phyloP scores from a whole-genome alignment of 2,797 vertebrate genomes.

The Microctenopoma stevenorrisi region DNA sequence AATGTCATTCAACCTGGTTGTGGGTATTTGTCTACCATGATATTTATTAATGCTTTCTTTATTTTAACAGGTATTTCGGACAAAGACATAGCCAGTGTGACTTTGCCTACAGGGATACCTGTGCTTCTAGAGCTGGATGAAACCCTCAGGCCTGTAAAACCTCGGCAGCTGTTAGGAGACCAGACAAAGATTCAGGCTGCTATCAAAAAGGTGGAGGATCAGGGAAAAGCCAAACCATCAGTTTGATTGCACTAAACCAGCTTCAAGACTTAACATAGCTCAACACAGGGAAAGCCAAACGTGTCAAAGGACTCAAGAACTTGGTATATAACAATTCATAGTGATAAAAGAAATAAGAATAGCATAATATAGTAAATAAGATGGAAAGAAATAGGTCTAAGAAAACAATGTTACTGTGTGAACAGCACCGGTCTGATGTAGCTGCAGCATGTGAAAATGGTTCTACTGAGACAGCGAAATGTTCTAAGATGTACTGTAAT shows the following conservation, averaged over 20 bases:
- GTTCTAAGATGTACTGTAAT: slow-evolving; percentile 38
- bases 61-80: slow-evolving; percentile 90
- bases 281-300: slow-evolving; percentile 19
- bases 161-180: slow-evolving; percentile 92
- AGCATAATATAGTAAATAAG: slow-evolving; percentile 14
- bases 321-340: neutral
- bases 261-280: slow-evolving; percentile 11
- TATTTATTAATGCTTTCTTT: slow-evolving; percentile 5
- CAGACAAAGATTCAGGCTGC: slow-evolving; percentile 93
- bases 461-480: neutral
- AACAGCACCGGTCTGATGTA: slow-evolving; percentile 17
- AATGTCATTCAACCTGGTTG: neutral
- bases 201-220: slow-evolving; percentile 97
- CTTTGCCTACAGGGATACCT: slow-evolving; percentile 94
- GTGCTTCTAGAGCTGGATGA: slow-evolving; percentile 94
- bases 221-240: slow-evolving; percentile 90
- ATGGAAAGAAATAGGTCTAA: slow-evolving; percentile 10
- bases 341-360: neutral
- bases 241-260: slow-evolving; percentile 48
- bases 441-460: slow-evolving; percentile 8
- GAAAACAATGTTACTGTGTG: slow-evolving; percentile 32
- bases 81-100: slow-evolving; percentile 89
- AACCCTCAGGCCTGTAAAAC: slow-evolving; percentile 87
- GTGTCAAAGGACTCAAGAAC: slow-evolving; percentile 22
- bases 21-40: neutral